phyloP scores from a whole-genome alignment of 2,888 invertebrate genomes.

The Lycia hirtaria region DNA sequence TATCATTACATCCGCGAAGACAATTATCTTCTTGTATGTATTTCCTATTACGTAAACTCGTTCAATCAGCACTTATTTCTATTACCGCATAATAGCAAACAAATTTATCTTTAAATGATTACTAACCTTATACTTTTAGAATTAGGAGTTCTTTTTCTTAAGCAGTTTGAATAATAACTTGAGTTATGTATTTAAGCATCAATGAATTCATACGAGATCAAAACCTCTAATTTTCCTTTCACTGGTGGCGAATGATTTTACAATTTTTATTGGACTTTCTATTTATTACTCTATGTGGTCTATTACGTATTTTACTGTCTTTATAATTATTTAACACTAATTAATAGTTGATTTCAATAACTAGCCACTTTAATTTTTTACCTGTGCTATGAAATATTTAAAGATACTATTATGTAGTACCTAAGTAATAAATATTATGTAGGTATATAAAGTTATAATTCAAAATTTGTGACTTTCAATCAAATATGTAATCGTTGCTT shows the following conservation, averaged over 20 bases:
- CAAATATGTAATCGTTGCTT: too few relatives aligned
- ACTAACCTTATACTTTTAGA: not conserved
- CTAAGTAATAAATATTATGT: too few relatives aligned
- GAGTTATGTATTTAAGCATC: conserved; percentile 46
- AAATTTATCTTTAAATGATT: conserved; percentile 2
- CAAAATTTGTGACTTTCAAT: too few relatives aligned
- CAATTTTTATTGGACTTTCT: conserved; percentile 76
- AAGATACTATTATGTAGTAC: too few relatives aligned
- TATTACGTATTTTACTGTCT: conserved; percentile 55
- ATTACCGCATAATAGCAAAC: conserved; percentile 31
- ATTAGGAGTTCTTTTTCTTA: conserved; percentile 20
- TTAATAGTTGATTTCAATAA: too few relatives aligned
- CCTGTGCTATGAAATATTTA: too few relatives aligned
- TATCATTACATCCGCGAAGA: conserved; percentile 6
- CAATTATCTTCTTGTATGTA: conserved; percentile 15
- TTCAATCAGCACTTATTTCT: conserved; percentile 30
- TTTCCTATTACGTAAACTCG: conserved; percentile 33
- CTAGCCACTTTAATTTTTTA: too few relatives aligned
- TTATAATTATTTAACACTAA: not conserved
- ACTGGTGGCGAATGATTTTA: conserved; percentile 67
- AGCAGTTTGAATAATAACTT: conserved; percentile 19
- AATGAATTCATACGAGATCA: conserved; percentile 60
- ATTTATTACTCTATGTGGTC: conserved; percentile 70
- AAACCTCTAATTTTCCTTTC: conserved; percentile 74
- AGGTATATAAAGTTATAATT: too few relatives aligned